Percentiles rank a stretch among this genome's conserved stretches.
Conservation (phyloP, 2,888 invertebrate species). For the Bugula neritina region DNA sequence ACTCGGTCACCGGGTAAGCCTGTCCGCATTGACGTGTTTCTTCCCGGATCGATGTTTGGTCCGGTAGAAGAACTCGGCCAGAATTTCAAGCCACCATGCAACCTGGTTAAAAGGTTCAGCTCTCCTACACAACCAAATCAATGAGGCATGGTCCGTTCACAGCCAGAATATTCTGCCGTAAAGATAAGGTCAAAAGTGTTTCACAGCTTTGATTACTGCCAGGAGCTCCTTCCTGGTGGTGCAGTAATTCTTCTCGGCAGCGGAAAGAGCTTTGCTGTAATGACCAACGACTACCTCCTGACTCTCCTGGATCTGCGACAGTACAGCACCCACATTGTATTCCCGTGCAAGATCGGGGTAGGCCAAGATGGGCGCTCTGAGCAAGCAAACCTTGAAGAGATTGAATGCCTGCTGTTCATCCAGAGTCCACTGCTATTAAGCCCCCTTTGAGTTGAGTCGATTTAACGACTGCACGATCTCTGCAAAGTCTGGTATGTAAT, state of each 20-base stretch:
- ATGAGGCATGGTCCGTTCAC: too few relatives aligned
- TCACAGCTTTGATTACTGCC: too few relatives aligned
- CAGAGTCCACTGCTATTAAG: not conserved
- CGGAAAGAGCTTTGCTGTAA: not conserved
- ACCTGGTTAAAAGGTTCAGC: conserved; percentile 1
- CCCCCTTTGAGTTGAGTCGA: conserved; percentile 17
- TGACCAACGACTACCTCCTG: not conserved
- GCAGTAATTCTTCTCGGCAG: too few relatives aligned
- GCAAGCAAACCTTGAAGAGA: not conserved
- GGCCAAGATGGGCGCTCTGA: too few relatives aligned
- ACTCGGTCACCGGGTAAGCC: too few relatives aligned
- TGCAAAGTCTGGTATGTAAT: too few relatives aligned
- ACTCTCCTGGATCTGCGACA: conserved; percentile 19
- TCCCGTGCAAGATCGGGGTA: conserved; percentile 6
- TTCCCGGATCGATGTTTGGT: too few relatives aligned
- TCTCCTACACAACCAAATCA: too few relatives aligned
- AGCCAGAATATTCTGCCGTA: not conserved
- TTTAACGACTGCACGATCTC: conserved; percentile 17
- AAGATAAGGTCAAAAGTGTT: conserved; percentile 7
- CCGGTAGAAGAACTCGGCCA: too few relatives aligned
- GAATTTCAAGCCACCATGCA: conserved; percentile 2
- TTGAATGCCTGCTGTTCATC: not conserved
- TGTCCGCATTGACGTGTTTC: too few relatives aligned
- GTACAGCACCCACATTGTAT: conserved; percentile 16
- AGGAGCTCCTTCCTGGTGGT: too few relatives aligned